Percentiles rank a stretch among this genome's conserved stretches.
These are phyloP conservation scores for Cichladusa arquata DNA, from an alignment of 2,113 vertebrate species.

Conservation along the genomic window DNA sequence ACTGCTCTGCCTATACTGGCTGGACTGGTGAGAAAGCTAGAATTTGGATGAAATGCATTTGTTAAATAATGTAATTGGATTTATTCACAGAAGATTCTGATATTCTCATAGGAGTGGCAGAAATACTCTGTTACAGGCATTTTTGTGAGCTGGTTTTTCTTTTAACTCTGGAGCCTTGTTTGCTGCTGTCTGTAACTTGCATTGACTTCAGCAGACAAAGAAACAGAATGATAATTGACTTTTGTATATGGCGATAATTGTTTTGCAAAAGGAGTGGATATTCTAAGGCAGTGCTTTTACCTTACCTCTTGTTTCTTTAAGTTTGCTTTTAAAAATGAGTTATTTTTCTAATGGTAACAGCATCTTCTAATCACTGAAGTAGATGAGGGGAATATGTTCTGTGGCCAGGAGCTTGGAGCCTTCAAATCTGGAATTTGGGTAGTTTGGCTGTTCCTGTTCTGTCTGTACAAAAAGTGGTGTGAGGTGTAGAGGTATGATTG, in stretches of 20 bases:
- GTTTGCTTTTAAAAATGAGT: background rate
- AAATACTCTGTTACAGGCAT: background rate
- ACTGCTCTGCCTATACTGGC: slow-evolving; percentile 93
- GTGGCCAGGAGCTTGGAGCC: background rate
- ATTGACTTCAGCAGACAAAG: background rate
- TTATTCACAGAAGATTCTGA: background rate
- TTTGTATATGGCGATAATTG: background rate
- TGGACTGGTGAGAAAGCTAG: slow-evolving; percentile 85
- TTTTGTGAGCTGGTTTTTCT: background rate
- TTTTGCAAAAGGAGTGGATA: background rate
- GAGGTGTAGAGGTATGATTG: background rate
- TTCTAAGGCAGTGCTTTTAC: background rate
- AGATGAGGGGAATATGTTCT: background rate
- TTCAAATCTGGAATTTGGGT: background rate
- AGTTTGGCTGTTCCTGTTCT: background rate
- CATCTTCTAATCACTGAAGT: background rate
- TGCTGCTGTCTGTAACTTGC: background rate
- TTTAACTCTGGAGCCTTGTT: background rate
- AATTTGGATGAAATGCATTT: background rate
- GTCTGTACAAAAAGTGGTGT: background rate
- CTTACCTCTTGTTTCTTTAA: background rate
- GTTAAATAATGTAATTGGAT: background rate
- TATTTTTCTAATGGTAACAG: background rate
- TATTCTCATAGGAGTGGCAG: background rate
- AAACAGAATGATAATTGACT: background rate